These are phyloP conservation scores for Eurytoma californica DNA, from an alignment of 2,888 invertebrate genomes.

Conservation along the genomic window DNA sequence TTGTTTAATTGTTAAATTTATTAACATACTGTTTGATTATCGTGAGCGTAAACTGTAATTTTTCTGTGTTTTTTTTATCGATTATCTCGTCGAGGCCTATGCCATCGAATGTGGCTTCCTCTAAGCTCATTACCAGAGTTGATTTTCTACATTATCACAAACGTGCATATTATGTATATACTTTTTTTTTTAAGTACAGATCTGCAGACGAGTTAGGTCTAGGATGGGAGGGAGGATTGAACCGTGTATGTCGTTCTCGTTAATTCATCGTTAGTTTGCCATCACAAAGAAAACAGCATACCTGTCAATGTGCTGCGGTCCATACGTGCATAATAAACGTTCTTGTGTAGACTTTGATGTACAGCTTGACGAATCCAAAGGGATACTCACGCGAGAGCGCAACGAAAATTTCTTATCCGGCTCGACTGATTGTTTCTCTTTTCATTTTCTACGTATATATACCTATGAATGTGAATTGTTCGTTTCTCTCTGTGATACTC, in stretches of 20 bases:
- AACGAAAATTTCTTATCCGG: too few relatives aligned
- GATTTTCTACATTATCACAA: conserved; percentile 11
- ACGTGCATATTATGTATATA: conserved; percentile 9
- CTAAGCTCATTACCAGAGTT: conserved; percentile 7
- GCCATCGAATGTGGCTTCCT: conserved; percentile 23
- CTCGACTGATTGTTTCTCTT: too few relatives aligned
- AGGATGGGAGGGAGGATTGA: conserved; percentile 18
- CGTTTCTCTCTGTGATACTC: too few relatives aligned
- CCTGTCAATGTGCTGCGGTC: conserved; percentile 3
- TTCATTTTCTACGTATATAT: too few relatives aligned
- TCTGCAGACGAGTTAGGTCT: conserved; percentile 19
- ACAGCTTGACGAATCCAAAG: too few relatives aligned
- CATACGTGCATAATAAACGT: conserved; percentile 28
- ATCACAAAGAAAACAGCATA: background rate
- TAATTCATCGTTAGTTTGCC: conserved; percentile 15
- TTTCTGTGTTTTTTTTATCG: conserved; percentile 6
- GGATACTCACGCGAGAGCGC: too few relatives aligned
- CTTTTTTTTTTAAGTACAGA: conserved; percentile 16
- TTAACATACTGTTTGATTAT: conserved; percentile 13
- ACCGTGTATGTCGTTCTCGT: background rate
- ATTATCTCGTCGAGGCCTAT: background rate
- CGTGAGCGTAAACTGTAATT: conserved; percentile 16
- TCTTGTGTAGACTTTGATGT: background rate
- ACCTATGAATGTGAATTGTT: too few relatives aligned
- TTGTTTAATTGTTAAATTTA: conserved; percentile 1